These are phyloP conservation scores for Acanthochromis polyacanthus DNA, from an alignment of 2,113 vertebrate genomes.

Conservation along the genomic window DNA sequence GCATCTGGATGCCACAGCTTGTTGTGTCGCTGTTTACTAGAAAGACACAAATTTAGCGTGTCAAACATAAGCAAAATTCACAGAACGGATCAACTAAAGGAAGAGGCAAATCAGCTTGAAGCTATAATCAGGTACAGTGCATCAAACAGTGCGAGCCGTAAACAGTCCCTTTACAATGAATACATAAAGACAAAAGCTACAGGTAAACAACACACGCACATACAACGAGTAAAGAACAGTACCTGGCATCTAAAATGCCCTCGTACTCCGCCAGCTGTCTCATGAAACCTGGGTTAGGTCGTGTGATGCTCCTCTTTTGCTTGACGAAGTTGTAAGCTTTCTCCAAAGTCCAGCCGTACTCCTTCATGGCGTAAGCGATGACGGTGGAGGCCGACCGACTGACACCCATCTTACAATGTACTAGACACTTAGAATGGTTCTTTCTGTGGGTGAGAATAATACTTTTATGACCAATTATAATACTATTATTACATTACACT, in stretches of 20 bases:
- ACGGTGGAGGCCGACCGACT: slow-evolving; percentile 97
- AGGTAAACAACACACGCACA: not conserved
- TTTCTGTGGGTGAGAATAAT: slow-evolving; percentile 82
- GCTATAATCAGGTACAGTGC: too few species aligned
- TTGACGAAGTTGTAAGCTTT: slow-evolving; percentile 96
- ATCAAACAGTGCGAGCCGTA: not conserved
- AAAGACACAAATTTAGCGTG: slow-evolving; percentile 22
- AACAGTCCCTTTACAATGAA: too few species aligned
- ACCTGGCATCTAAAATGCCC: slow-evolving; percentile 97
- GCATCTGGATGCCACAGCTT: slow-evolving; percentile 94
- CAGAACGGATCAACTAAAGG: not conserved
- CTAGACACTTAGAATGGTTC: slow-evolving; percentile 96
- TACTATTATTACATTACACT: not conserved
- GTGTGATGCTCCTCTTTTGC: slow-evolving; percentile 91
- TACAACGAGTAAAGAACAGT: not conserved
- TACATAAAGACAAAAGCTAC: not conserved
- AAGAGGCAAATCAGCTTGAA: not conserved
- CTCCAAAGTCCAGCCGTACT: slow-evolving; percentile 94
- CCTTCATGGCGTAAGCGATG: slow-evolving; percentile 98
- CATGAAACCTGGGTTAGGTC: slow-evolving; percentile 96
- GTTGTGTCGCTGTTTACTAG: slow-evolving; percentile 97
- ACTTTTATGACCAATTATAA: not conserved
- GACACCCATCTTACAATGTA: slow-evolving; percentile 99
- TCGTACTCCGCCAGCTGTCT: slow-evolving; percentile 96
- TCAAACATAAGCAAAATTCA: not conserved